phyloP scores from a whole-genome alignment of 1,140 invertebrate species.

The Adelges cooleyi region DNA sequence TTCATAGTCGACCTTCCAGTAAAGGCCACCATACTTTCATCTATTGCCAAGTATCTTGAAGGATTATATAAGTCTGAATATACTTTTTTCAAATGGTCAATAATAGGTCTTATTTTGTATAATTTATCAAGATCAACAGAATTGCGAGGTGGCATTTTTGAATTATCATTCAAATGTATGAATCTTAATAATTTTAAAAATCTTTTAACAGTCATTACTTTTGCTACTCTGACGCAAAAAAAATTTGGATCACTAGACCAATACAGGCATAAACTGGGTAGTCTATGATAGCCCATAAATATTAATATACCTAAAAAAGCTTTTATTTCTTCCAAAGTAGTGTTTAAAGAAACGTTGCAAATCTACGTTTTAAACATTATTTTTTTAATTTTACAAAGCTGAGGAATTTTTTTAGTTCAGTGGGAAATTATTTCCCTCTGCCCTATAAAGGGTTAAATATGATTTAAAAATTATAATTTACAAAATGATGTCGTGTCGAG shows the following conservation, averaged over 20 bases:
- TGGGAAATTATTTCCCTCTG: too few relatives aligned
- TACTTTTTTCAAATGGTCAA: background rate
- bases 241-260: constrained; percentile 19
- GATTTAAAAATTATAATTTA: too few relatives aligned
- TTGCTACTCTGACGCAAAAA: background rate
- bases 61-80: constrained; percentile 23
- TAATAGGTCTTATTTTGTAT: constrained; percentile 29
- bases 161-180: constrained; percentile 31
- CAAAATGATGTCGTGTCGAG: too few relatives aligned
- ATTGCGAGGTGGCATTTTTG: constrained; percentile 4
- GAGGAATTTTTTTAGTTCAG: too few relatives aligned
- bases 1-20: constrained; percentile 24
- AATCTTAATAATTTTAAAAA: constrained; percentile 25
- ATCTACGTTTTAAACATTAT: too few relatives aligned
- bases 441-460: too few relatives aligned
- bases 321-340: background rate
- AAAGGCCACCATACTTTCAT: constrained; percentile 31
- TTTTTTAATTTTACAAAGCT: too few relatives aligned
- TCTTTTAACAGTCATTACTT: constrained; percentile 25
- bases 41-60: constrained; percentile 18
- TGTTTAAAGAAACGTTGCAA: too few relatives aligned
- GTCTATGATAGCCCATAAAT: too few relatives aligned
- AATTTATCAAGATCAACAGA: constrained; percentile 28
- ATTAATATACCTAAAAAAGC: background rate
- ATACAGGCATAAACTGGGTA: constrained; percentile 17